These are phyloP conservation scores for Amphilophus citrinellus DNA, from an alignment of 2,113 vertebrate species.

Conservation along the genomic window DNA sequence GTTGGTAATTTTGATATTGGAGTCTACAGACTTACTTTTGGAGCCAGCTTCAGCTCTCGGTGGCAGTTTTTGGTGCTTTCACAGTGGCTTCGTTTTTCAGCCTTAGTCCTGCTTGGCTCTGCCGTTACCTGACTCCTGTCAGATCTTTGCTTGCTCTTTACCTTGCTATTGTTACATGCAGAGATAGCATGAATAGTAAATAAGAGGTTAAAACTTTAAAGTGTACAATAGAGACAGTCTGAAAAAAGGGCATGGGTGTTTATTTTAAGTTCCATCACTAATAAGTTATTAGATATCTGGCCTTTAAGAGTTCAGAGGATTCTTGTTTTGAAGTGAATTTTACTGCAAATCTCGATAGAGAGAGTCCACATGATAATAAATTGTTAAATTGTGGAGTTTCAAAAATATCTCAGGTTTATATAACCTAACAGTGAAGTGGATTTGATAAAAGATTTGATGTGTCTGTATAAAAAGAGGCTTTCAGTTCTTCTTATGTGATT, in stretches of 20 bases:
- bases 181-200: neutral
- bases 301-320: neutral
- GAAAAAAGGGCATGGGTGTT: neutral
- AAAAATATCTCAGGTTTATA: neutral
- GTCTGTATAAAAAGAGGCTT: neutral
- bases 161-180: slow-evolving; percentile 27
- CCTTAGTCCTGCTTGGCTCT: too few relatives aligned
- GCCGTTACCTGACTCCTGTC: too few relatives aligned
- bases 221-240: neutral
- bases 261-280: neutral
- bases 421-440: neutral
- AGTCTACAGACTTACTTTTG: neutral
- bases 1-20: neutral
- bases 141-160: too few relatives aligned
- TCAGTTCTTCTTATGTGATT: neutral
- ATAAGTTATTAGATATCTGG: neutral
- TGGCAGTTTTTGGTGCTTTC: neutral
- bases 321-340: neutral
- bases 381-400: neutral
- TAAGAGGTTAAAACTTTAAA: slow-evolving; percentile 6
- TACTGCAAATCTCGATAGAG: neutral
- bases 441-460: slow-evolving; percentile 25
- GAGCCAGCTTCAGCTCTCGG: too few relatives aligned
- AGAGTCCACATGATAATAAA: neutral
- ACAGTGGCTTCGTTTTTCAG: neutral